Evolutionary conservation across 2,113 vertebrate species (phyloP).

Genomic region (Oxyruncus cristatus): DNA sequence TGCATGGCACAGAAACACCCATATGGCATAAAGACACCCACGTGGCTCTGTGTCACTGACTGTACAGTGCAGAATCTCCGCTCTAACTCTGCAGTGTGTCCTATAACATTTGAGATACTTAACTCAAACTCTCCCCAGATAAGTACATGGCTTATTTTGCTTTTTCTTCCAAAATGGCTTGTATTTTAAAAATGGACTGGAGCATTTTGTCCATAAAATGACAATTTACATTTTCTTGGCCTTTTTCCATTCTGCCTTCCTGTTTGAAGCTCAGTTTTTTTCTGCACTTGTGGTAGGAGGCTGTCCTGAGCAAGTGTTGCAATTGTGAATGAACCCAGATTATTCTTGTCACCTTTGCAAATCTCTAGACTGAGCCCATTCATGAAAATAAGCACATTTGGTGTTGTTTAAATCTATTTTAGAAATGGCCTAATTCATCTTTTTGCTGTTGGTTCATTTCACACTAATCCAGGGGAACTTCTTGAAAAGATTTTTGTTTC

Average conservation of each 20-base stretch:
- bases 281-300: not conserved
- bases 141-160: not conserved
- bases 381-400: not conserved
- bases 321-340: not conserved
- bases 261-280: not conserved
- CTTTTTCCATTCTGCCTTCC: not conserved
- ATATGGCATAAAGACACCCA: not conserved
- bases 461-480: not conserved
- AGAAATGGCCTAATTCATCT: not conserved
- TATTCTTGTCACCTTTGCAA: not conserved
- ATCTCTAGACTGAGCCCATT: not conserved
- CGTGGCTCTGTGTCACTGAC: not conserved
- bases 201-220: not conserved
- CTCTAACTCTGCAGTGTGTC: not conserved
- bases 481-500: not conserved
- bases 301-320: not conserved
- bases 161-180: not conserved
- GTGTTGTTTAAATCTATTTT: not conserved
- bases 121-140: not conserved
- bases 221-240: accelerated
- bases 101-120: not conserved
- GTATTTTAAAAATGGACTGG: not conserved
- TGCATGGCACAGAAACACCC: not conserved
- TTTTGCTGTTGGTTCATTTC: not conserved
- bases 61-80: not conserved